Percentiles rank a stretch among this genome's conserved stretches.
phyloP scores from a whole-genome alignment of 2,888 invertebrate genomes.

The Brenthis hecate region DNA sequence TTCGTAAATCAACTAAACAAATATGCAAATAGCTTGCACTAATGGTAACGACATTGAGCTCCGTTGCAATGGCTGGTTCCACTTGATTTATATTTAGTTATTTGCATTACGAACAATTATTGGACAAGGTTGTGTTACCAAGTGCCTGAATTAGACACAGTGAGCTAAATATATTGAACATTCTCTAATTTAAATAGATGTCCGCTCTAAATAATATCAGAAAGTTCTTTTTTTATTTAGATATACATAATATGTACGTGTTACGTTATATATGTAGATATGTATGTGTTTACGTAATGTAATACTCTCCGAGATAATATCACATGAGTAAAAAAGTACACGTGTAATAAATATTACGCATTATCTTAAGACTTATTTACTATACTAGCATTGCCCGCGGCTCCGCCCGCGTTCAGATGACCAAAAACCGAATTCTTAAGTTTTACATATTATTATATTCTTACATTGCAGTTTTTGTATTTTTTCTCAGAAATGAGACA shows the following conservation, averaged over 20 bases:
- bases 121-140: slow-evolving; percentile 27
- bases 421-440: too few relatives aligned
- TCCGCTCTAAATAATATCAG: background rate
- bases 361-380: too few relatives aligned
- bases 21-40: slow-evolving; percentile 12
- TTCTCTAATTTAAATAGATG: slow-evolving; percentile 10
- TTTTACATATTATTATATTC: too few relatives aligned
- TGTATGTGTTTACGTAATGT: too few relatives aligned
- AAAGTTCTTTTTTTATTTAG: background rate
- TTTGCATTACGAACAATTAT: slow-evolving; percentile 18
- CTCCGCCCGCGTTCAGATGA: too few relatives aligned
- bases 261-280: background rate
- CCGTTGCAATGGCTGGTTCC: slow-evolving; percentile 4
- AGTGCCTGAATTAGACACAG: slow-evolving; percentile 20
- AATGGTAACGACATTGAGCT: slow-evolving; percentile 24
- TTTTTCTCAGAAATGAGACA: too few relatives aligned
- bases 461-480: too few relatives aligned
- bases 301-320: too few relatives aligned
- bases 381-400: too few relatives aligned
- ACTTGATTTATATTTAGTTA: slow-evolving; percentile 24
- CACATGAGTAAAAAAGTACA: too few relatives aligned
- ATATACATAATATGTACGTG: background rate
- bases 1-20: slow-evolving; percentile 14
- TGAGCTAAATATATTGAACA: slow-evolving; percentile 16
- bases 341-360: too few relatives aligned